Conservation (phyloP, 2,113 vertebrate genomes). For the Tetrax tetrax region DNA sequence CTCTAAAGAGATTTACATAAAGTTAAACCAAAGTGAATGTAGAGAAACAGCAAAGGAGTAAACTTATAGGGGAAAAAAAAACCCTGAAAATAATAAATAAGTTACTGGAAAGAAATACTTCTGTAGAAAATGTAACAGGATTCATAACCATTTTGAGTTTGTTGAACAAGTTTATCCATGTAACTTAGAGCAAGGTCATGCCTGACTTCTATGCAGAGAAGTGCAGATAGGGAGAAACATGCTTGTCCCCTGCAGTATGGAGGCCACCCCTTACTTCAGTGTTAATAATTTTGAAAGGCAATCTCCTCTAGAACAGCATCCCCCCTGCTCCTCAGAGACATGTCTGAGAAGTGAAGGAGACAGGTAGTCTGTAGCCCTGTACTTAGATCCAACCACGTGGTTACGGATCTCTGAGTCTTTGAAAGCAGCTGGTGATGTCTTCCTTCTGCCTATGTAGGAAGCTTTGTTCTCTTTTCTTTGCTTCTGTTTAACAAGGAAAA, state of each 20-base stretch:
- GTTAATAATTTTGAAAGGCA: neutral
- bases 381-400: neutral
- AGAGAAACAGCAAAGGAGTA: slow-evolving; percentile 9
- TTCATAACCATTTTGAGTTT: neutral
- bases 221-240: neutral
- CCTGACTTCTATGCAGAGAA: neutral
- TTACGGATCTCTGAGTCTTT: neutral
- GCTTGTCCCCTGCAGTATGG: neutral
- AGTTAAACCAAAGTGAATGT: neutral
- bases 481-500: neutral
- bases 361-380: neutral
- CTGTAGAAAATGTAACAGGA: neutral
- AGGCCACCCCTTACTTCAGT: fast-evolving
- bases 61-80: neutral
- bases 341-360: neutral
- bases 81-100: slow-evolving; percentile 41
- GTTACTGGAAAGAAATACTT: slow-evolving; percentile 37
- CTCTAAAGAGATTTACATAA: neutral
- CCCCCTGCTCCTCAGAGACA: neutral
- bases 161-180: neutral
- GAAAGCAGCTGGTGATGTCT: neutral
- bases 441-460: neutral
- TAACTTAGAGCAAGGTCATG: neutral
- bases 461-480: neutral
- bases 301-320: neutral